These are phyloP conservation scores for Melanerpes formicivorus DNA, from an alignment of 2,113 vertebrate genomes.

Conservation along the genomic window DNA sequence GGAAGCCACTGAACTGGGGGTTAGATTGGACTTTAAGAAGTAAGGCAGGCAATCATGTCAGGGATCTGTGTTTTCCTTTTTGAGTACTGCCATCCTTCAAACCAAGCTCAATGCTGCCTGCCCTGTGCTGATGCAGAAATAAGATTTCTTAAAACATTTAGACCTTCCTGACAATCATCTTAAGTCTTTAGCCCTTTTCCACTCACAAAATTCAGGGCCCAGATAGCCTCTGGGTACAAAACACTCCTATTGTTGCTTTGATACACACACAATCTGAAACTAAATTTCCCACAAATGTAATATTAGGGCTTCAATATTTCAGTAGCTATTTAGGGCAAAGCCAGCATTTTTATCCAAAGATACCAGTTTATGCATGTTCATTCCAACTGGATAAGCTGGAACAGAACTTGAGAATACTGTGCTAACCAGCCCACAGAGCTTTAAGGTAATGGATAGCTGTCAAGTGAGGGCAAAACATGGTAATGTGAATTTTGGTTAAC, in stretches of 20 bases:
- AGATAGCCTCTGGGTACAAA: not conserved
- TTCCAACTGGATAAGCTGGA: not conserved
- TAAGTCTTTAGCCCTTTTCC: not conserved
- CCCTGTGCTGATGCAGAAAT: not conserved
- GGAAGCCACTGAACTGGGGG: too few species aligned
- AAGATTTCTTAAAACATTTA: not conserved
- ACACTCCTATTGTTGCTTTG: not conserved
- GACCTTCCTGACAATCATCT: not conserved
- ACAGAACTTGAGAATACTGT: not conserved
- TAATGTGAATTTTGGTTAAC: not conserved
- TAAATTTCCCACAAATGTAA: not conserved
- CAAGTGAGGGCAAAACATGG: not conserved
- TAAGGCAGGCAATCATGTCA: not conserved
- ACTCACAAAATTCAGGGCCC: not conserved
- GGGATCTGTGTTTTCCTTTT: not conserved
- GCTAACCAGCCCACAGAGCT: not conserved
- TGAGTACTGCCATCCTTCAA: not conserved
- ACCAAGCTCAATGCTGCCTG: not conserved
- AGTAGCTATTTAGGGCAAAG: not conserved
- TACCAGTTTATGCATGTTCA: not conserved
- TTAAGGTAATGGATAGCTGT: not conserved
- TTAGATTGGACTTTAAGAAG: not conserved
- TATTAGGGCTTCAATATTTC: not conserved
- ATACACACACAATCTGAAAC: fast-evolving
- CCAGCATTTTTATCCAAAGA: not conserved